phyloP scores from a whole-genome alignment of 2,797 vertebrate species.

The Brachyrhaphis roseni region DNA sequence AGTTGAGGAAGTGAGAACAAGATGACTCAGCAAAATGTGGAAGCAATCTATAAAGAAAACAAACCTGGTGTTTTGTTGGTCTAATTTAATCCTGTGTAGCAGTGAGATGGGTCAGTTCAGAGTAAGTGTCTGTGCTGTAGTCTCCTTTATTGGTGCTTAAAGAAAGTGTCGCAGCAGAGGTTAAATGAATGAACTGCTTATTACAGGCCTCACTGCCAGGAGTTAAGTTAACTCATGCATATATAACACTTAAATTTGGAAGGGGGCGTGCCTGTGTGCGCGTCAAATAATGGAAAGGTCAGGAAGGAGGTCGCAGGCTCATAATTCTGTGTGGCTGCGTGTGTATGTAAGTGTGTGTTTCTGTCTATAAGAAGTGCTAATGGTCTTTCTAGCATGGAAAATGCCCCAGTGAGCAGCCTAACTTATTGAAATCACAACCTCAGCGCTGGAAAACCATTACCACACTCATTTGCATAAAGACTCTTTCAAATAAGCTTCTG shows the following conservation, averaged over 20 bases:
- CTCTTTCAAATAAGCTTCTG: constrained; percentile 64
- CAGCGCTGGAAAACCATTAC: constrained; percentile 86
- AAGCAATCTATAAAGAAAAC: neutral
- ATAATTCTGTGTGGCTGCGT: constrained; percentile 18
- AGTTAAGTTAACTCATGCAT: constrained; percentile 71
- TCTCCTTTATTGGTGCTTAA: constrained; percentile 27
- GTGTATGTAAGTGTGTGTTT: constrained; percentile 18
- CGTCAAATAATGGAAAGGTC: constrained; percentile 56
- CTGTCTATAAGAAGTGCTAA: constrained; percentile 49
- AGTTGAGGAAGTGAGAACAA: neutral
- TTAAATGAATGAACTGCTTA: constrained; percentile 69
- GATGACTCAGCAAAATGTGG: neutral
- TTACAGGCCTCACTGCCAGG: constrained; percentile 48
- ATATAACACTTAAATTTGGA: constrained; percentile 66
- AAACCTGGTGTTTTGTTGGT: constrained; percentile 6
- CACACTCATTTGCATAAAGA: constrained; percentile 85
- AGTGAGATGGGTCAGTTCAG: neutral
- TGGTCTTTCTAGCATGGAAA: constrained; percentile 66
- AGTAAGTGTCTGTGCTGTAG: constrained; percentile 1
- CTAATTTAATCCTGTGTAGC: constrained; percentile 24
- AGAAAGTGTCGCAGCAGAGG: constrained; percentile 51
- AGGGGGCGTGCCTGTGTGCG: constrained; percentile 36
- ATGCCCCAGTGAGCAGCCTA: constrained; percentile 76
- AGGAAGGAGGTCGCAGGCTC: constrained; percentile 58
- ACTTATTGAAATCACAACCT: constrained; percentile 88